Base-by-base conservation (phyloP, 2,888 invertebrate genomes). In the Anagyrus pseudococci region DNA sequence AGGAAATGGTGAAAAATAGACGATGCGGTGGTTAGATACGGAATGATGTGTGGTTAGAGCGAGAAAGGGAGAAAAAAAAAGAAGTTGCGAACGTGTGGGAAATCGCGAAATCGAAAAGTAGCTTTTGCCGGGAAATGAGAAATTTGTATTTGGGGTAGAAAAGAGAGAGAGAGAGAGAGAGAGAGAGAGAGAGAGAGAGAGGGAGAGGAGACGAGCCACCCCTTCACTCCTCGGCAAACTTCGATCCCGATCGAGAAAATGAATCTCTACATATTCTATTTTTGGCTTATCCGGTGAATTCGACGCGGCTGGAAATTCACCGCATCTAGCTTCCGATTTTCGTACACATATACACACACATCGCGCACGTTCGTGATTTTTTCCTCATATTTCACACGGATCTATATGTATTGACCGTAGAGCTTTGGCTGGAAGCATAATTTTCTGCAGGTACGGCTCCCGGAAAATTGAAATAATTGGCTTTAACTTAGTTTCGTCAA, bases 191-290 rank as follows among this genome's bases (percentile, higher is more conserved):
- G n/a, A n/a, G n/a, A n/a, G n/a, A n/a, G n/a, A n/a, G n/a, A n/a
- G n/a, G n/a, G n/a, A n/a, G n/a, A n/a, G n/a, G n/a, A n/a, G n/a
- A n/a, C n/a, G n/a, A n/a, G n/a, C n/a, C n/a, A n/a, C n/a, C n/a
- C n/a, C n/a, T n/a, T n/a, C n/a, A n/a, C n/a, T n/a, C n/a, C n/a
- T n/a, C 53, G 40, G 52, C 46, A 47, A 63, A 59, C 59, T 64
- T 59, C 60, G 50, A 64, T 64, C 58, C 57, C 57, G 56, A 64
- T 64, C 43, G 59, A 43, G 56, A 47, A 60, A 60, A 64, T 64
- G 64, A 64, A 64, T 60, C 60, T 53, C 53, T 64, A 53, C 60
- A 60, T 60, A 64, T 60, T 64, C 56, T 64, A 64, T 64, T 64
- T 64, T 64, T 57, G 53, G 57, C 56, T 60, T 37, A 60, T 60